Base-by-base conservation (phyloP, 2,888 invertebrate genomes). In the Pasiphila rectangulata region DNA sequence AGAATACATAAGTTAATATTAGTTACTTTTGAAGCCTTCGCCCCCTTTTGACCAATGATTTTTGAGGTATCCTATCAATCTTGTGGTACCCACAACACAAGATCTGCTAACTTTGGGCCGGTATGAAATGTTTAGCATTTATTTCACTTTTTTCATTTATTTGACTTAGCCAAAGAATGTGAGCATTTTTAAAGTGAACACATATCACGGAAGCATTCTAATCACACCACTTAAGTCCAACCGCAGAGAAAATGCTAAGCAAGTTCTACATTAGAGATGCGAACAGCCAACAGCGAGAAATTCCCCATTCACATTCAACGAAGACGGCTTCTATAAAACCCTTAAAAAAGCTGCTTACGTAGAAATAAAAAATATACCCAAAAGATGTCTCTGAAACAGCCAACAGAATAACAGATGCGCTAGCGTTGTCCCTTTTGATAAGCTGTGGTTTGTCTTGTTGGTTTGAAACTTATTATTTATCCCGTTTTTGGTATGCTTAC, bases 141-240 rank as follows among this genome's bases (percentile, higher is more conserved):
- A 39, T 20, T 15, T 27, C 12, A 35, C 20, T 6, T 12, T 27
- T 35, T 39, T 12, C 7, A 27, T 27, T 7, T 7, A 27, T 6
- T 13, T 13, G 6, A 3, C 13, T 13, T 13, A 27, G 27, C n/a
- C 3, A 13, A 13, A 27, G 12, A 27, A 27, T 13, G 5, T 25
- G 10, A 27, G 3, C 37, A n/a, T 30, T 21, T 44, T 37, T 23
- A 46, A 35, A 90, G 83, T 92, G 91, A 0, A 91, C 90, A 1
- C 92, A 93, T 51, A 91, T 93, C 47, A 95, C 95, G 0, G 95
- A 95, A 81, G 91, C 93, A 3, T 95, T 95, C 63, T 94, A 95
- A 85, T 78, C 89, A 0, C 93, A 95, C 72, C 95, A 96, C 72
- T 65, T 95, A 27, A 88, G 90, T 3, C 77, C 81, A 1, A 76